Evolutionary conservation across 1,140 invertebrate species (phyloP).

Genomic region (Drosophila subpulchrella): DNA sequence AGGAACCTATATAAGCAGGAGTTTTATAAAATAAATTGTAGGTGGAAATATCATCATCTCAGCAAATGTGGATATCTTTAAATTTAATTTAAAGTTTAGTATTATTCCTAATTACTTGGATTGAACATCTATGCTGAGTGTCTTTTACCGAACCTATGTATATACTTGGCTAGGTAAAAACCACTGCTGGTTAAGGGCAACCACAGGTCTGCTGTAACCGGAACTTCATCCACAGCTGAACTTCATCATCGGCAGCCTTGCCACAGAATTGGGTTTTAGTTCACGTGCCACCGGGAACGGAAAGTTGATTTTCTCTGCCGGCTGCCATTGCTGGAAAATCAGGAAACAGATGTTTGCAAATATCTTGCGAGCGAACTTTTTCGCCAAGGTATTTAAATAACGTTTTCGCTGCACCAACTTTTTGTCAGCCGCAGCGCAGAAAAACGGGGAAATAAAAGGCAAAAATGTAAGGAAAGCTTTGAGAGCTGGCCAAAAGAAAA

Average conservation of each 20-base stretch:
- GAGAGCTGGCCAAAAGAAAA: slow-evolving; percentile 39
- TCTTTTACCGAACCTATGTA: neutral
- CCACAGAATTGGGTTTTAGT: slow-evolving; percentile 51
- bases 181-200: slow-evolving; percentile 4
- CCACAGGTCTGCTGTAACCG: neutral
- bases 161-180: neutral
- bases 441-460: slow-evolving; percentile 27
- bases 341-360: slow-evolving; percentile 80
- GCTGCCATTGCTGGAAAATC: slow-evolving; percentile 32
- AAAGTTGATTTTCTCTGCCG: slow-evolving; percentile 49
- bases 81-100: neutral
- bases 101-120: too few species aligned
- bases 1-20: too few species aligned
- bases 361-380: slow-evolving; percentile 75
- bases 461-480: slow-evolving; percentile 17
- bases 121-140: too few species aligned
- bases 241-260: slow-evolving; percentile 53
- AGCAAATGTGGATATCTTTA: too few species aligned
- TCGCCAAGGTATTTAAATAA: slow-evolving; percentile 78
- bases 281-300: slow-evolving; percentile 49
- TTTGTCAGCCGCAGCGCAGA: slow-evolving; percentile 57
- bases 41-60: too few species aligned
- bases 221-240: slow-evolving; percentile 27
- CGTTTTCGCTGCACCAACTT: slow-evolving; percentile 69
- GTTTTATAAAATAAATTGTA: too few species aligned